Evolutionary conservation across 2,797 vertebrate species (phyloP).

Genomic region (Parotocinclus haroldoi): DNA sequence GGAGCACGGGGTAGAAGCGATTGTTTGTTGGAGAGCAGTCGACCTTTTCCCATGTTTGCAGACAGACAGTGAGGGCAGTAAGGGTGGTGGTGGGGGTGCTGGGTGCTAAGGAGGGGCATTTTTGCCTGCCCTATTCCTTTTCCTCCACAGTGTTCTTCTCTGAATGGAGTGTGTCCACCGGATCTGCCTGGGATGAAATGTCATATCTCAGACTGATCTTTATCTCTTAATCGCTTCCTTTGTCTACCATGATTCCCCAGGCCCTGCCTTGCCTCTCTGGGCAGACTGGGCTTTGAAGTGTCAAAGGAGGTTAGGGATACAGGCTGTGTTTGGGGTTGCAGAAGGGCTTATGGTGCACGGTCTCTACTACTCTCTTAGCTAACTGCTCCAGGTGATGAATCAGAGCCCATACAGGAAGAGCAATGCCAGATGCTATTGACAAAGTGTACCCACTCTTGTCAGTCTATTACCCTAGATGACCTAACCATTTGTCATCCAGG

Average conservation of each 20-base stretch:
- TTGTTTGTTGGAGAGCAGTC: constrained; percentile 38
- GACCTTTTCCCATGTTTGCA: constrained; percentile 56
- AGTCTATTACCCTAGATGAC: constrained; percentile 40
- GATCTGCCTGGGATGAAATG: constrained; percentile 94
- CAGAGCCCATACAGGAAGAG: constrained; percentile 30
- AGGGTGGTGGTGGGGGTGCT: no score
- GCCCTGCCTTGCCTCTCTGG: constrained; percentile 84
- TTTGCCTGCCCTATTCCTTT: constrained; percentile 57
- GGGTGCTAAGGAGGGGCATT: constrained; percentile 40
- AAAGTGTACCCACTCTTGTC: constrained; percentile 38
- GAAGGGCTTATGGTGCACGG: constrained; percentile 39
- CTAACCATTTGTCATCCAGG: constrained; percentile 36
- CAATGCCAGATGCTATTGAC: constrained; percentile 41
- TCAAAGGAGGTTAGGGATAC: constrained; percentile 70
- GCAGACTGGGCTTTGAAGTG: constrained; percentile 91
- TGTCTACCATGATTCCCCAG: constrained; percentile 85
- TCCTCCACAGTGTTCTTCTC: constrained; percentile 71
- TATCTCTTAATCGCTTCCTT: constrained; percentile 97
- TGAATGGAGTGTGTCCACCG: constrained; percentile 86
- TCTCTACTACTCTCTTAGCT: constrained; percentile 26
- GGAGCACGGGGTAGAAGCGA: constrained; percentile 28
- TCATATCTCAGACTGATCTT: constrained; percentile 92
- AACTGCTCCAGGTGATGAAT: constrained; percentile 39
- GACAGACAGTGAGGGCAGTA: constrained; percentile 45
- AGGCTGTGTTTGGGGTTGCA: constrained; percentile 54